Conservation (phyloP, 2,888 invertebrate genomes). For the Prionchulus punctatus region DNA sequence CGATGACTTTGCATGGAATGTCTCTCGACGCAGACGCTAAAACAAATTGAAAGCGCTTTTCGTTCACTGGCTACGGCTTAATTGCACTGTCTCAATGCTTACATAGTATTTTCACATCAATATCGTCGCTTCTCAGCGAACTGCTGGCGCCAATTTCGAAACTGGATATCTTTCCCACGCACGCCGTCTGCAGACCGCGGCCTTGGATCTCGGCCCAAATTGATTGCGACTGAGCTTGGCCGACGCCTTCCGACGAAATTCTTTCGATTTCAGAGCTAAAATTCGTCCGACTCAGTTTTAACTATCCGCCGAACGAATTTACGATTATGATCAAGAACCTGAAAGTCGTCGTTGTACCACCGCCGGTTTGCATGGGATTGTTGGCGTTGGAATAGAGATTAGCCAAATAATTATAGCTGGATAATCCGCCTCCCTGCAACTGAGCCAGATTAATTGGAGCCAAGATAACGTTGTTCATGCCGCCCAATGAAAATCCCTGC, state of each 20-base stretch:
- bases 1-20: constrained; percentile 61
- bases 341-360: neutral
- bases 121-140: constrained; percentile 36
- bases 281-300: too few species aligned
- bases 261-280: constrained; percentile 5
- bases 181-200: constrained; percentile 29
- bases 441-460: constrained; percentile 1
- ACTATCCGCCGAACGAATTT: too few species aligned
- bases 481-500: neutral
- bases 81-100: constrained; percentile 23
- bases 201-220: constrained; percentile 24
- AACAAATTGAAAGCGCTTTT: constrained; percentile 11
- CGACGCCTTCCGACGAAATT: neutral
- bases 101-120: constrained; percentile 44
- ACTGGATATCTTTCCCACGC: constrained; percentile 69
- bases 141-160: constrained; percentile 60
- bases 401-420: neutral
- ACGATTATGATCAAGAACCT: neutral
- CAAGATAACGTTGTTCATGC: constrained; percentile 1
- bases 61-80: neutral
- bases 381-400: neutral
- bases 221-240: neutral
- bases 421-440: neutral
- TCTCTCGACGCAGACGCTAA: constrained; percentile 66
- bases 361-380: neutral